These are phyloP conservation scores for Lottia scabra DNA, from an alignment of 2,888 invertebrate genomes.

Conservation along the genomic window DNA sequence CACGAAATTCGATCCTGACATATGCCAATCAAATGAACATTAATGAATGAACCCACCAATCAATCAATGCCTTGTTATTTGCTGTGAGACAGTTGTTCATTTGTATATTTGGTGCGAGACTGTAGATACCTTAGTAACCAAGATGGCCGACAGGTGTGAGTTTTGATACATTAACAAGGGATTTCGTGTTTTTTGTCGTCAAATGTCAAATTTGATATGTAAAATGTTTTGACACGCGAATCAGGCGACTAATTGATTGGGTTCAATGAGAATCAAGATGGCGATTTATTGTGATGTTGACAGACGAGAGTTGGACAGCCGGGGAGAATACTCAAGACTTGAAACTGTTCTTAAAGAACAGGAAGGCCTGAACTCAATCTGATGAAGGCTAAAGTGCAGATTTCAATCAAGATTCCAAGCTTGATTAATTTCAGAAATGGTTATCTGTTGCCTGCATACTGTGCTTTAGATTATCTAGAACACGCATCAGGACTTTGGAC, in stretches of 20 bases:
- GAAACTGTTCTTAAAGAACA: too few species aligned
- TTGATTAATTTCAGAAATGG: too few species aligned
- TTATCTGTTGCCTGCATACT: too few species aligned
- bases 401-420: too few species aligned
- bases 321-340: too few species aligned
- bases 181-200: not conserved
- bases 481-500: too few species aligned
- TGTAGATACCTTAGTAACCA: not conserved
- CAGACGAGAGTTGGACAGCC: not conserved
- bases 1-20: not conserved
- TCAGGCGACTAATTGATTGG: not conserved
- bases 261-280: not conserved
- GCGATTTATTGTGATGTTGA: not conserved
- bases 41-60: not conserved
- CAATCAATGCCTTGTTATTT: slow-evolving; percentile 4
- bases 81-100: slow-evolving; percentile 1
- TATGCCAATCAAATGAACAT: not conserved
- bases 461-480: too few species aligned
- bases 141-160: not conserved
- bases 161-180: not conserved
- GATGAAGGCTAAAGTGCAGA: too few species aligned
- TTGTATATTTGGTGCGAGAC: slow-evolving; percentile 1
- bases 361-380: too few species aligned
- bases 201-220: not conserved
- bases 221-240: slow-evolving; percentile 4